Conservation (phyloP, 2,888 invertebrate genomes). For the Cryptus armator region DNA sequence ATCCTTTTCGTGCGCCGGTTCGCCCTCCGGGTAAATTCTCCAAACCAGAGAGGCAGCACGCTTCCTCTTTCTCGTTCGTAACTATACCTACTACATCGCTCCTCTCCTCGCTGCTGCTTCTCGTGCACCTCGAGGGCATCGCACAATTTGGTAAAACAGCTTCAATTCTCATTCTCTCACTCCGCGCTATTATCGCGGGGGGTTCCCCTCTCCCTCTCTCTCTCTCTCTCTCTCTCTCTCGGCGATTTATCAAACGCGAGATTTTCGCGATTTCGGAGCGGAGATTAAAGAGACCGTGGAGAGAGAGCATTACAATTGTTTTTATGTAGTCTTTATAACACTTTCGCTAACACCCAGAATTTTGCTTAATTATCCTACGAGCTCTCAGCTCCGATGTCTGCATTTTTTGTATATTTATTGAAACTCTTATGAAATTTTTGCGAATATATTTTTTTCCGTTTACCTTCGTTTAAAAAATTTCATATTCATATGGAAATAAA, state of each 20-base stretch:
- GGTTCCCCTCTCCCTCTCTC: slow-evolving; percentile 60
- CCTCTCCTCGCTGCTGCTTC: slow-evolving; percentile 5
- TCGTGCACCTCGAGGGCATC: slow-evolving; percentile 66
- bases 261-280: slow-evolving; percentile 48
- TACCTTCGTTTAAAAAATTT: too few species aligned
- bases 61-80: slow-evolving; percentile 36
- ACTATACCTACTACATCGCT: slow-evolving; percentile 37
- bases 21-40: slow-evolving; percentile 66
- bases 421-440: neutral
- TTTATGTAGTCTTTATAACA: neutral
- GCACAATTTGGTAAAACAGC: slow-evolving; percentile 82
- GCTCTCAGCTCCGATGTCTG: neutral
- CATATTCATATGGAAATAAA: too few species aligned
- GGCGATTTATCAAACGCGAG: slow-evolving; percentile 68
- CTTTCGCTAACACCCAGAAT: neutral
- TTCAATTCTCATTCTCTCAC: slow-evolving; percentile 74
- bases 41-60: slow-evolving; percentile 41
- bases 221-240: slow-evolving; percentile 29
- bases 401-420: neutral
- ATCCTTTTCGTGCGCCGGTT: slow-evolving; percentile 77
- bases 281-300: slow-evolving; percentile 19
- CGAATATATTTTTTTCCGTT: too few species aligned
- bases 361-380: neutral
- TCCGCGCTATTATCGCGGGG: slow-evolving; percentile 42
- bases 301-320: slow-evolving; percentile 11